Conservation (phyloP, 2,113 vertebrate species). For the Danio rerio region DNA sequence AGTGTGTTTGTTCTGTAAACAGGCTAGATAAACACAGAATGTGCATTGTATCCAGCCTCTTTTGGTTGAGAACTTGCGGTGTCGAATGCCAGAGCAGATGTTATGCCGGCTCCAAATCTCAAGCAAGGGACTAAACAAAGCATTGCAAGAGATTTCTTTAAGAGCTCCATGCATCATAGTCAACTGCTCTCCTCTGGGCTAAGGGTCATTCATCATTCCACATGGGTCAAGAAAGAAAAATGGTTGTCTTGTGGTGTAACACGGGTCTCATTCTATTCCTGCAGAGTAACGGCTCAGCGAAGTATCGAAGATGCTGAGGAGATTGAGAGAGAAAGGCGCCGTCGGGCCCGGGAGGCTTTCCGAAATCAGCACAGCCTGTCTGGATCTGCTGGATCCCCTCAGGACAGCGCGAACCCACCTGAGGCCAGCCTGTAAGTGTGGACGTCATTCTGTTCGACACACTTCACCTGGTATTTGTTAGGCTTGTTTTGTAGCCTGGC, state of each 20-base stretch:
- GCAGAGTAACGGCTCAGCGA: conserved; percentile 87
- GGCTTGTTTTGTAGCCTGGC: conserved; percentile 14
- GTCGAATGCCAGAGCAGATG: conserved; percentile 47
- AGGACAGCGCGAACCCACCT: conserved; percentile 49
- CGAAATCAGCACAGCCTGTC: conserved; percentile 47
- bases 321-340: conserved; percentile 79
- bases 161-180: conserved; percentile 34
- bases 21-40: conserved; percentile 58
- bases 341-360: conserved; percentile 74
- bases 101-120: conserved; percentile 40
- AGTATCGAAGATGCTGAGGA: conserved; percentile 89
- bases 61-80: background rate
- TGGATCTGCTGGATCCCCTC: conserved; percentile 43
- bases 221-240: conserved; percentile 18
- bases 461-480: background rate
- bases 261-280: background rate
- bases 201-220: conserved; percentile 24
- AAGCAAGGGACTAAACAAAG: conserved; percentile 19
- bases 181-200: background rate
- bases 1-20: conserved; percentile 56
- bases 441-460: background rate
- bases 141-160: conserved; percentile 39
- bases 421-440: conserved; percentile 64
- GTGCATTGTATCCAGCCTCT: no score
- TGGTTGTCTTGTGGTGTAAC: background rate